Base-by-base conservation (phyloP, 2,797 vertebrate genomes). In the Takifugu rubripes region DNA sequence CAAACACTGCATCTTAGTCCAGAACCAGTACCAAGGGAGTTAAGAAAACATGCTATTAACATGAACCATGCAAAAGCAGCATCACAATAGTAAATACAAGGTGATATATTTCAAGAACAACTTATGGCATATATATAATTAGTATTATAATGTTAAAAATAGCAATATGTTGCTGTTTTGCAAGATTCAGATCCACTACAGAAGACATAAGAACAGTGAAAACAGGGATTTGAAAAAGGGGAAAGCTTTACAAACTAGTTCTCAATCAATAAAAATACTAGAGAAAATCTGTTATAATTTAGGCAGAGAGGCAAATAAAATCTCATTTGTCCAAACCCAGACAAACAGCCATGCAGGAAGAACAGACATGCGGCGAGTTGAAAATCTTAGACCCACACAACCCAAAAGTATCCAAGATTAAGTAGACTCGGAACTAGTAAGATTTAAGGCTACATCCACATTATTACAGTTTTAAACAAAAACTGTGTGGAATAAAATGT, bases 341-440 rank as follows among this genome's bases (percentile, higher is more conserved):
- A 78, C n/a, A 84, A 85, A 79, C 81, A 57, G 86, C 81, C 91
- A 92, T 92, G 91, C 96, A 97, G 94, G 92, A 93, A 90, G 85
- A 93, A 91, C 89, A 94, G 90, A 90, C 96, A 96, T 98, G 96
- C 95, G 90, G 88, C 86, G 84, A 82, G 73, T 62, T 66, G 24
- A 59, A 91, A 81, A 78, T 79, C 66, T 58, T 65, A 54, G 31
- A 42, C 31, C 21, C 66, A 67, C 74, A 50, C 49, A 64, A 48
- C 36, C 9, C 79, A 76, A 81, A 78, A 60, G 72, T 80, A 72
- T 85, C 76, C 88, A 73, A 84, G 81, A 79, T 85, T 77, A 85
- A 86, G 86, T 86, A 87, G 87, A 88, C 96, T 96, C 94, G 96
- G 94, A 95, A 91, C 84, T 85, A 89, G 87, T 87, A 88, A 87